Conservation (phyloP, 1,140 invertebrate genomes). For the Drosophila nannoptera region DNA sequence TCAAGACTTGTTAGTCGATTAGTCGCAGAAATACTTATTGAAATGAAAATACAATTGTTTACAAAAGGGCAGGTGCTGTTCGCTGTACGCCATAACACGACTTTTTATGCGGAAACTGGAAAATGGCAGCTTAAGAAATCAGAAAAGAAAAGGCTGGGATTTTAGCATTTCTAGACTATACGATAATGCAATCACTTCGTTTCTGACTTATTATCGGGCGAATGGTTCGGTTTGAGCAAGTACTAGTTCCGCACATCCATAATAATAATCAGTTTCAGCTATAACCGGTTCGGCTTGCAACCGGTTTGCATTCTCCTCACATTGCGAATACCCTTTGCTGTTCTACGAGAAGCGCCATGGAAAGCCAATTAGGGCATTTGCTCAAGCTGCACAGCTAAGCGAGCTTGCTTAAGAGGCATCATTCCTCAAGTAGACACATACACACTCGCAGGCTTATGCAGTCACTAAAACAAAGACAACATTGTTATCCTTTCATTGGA, state of each 20-base stretch:
- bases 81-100: conserved; percentile 9
- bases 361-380: conserved; percentile 13
- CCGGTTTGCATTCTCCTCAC: neutral
- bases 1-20: conserved; percentile 26
- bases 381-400: conserved; percentile 7
- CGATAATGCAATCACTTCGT: too few relatives aligned
- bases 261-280: neutral
- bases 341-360: conserved; percentile 1
- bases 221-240: neutral
- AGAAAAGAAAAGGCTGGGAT: too few relatives aligned
- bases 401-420: conserved; percentile 14
- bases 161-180: too few relatives aligned
- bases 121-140: neutral
- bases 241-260: neutral
- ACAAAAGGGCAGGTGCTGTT: neutral
- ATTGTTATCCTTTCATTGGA: conserved; percentile 63
- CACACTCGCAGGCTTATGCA: conserved; percentile 14
- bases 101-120: neutral
- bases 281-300: neutral
- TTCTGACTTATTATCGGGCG: too few relatives aligned
- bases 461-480: conserved; percentile 44
- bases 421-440: neutral
- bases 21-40: conserved; percentile 27
- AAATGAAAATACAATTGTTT: conserved; percentile 29
- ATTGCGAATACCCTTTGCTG: neutral